These are phyloP conservation scores for Lampropteryx suffumata DNA, from an alignment of 2,888 invertebrate species.

Conservation along the genomic window DNA sequence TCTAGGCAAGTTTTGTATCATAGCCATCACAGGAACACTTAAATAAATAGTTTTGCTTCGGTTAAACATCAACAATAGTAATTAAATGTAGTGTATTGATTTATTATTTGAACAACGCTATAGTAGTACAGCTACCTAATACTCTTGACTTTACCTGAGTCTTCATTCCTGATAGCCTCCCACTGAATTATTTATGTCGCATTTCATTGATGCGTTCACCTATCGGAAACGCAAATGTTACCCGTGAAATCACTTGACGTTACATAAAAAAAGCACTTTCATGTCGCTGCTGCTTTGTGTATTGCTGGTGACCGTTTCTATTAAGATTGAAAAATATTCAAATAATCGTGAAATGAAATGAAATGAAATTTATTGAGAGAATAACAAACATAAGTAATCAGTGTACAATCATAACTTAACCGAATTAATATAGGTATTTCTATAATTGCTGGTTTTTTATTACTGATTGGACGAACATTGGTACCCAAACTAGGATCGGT, in stretches of 20 bases:
- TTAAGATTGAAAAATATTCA: too few species aligned
- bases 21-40: too few species aligned
- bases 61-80: background rate
- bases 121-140: conserved; percentile 1
- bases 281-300: background rate
- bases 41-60: background rate
- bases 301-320: conserved; percentile 4
- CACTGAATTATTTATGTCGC: conserved; percentile 61
- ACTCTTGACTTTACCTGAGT: conserved; percentile 17
- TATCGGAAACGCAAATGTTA: conserved; percentile 54
- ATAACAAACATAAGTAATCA: too few species aligned
- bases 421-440: too few species aligned
- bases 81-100: too few species aligned
- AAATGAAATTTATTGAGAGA: too few species aligned
- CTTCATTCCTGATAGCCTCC: conserved; percentile 39
- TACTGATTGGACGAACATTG: too few species aligned
- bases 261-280: conserved; percentile 60
- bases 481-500: too few species aligned
- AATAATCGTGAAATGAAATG: too few species aligned
- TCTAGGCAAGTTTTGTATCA: too few species aligned
- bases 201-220: conserved; percentile 60
- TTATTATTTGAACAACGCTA: conserved; percentile 12
- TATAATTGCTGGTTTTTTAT: too few species aligned
- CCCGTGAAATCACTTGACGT: conserved; percentile 42
- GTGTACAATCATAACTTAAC: too few species aligned